Evolutionary conservation across 2,113 vertebrate genomes (phyloP), one percentile per base, ranked within the genome.

Genomic region (Neotragus pygmaeus): DNA sequence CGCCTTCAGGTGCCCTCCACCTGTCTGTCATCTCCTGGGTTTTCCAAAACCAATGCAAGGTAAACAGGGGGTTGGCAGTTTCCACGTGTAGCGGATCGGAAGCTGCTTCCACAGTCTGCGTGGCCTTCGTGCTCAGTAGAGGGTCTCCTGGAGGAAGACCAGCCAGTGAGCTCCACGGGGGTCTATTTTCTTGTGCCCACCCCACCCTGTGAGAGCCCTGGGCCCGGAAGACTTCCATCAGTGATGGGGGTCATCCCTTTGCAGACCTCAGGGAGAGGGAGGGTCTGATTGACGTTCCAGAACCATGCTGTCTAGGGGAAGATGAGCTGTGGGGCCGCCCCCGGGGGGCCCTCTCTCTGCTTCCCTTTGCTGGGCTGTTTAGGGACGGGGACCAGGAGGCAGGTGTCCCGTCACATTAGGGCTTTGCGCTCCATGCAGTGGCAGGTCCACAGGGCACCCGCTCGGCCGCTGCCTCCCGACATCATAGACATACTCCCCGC

Each of bases 11-110:
- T 95, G 81, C 73, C 62, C 39, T 66, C 70, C 82, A 57, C 96
- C 53, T 95, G 86, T 94, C 77, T 93, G 70, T 95, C 96, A 93
- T 96, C 94, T 96, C 82, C 10, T 87, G 73, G 58, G 87, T 36
- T 98, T 98, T 95, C 73, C 36, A 90, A 88, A 97, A 91, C 95
- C 96, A 94, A 53, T 13, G 80, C 90, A 85, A 70, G 70, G 62
- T 45, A 94, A 97, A 84, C 45, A 60, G 82, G 88, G 89, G 93
- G 93, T 96, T 95, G 86, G 64, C 95, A 97, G 92, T 94, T 96
- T 94, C 91, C 95, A 97, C 80, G 87, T 91, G 23, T 73, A 62
- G 12, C 53, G 49, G 89, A 95, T 75, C 57, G 47, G 43, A 94
- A 93, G 66, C 96, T 82, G 62, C 85, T 91, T 77, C 58, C 43